Percentiles rank a stretch among this genome's conserved stretches.
Evolutionary conservation across 2,113 vertebrate genomes (phyloP).

Genomic region (Calcarius ornatus): DNA sequence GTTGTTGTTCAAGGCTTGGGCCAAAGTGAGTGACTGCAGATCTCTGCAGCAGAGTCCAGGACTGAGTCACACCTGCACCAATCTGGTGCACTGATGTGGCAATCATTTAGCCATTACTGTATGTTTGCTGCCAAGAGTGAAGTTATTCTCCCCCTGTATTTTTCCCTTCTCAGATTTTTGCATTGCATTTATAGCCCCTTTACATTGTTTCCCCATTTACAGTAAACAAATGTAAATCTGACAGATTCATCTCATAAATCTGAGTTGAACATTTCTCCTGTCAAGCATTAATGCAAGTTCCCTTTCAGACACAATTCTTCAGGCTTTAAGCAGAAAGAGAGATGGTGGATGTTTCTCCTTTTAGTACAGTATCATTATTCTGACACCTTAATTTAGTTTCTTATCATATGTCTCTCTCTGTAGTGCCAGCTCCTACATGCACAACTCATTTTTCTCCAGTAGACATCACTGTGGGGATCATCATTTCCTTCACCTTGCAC

Average conservation of each 20-base stretch:
- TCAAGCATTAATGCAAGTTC: neutral
- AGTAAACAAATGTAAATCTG: constrained; percentile 6
- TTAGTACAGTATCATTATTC: neutral
- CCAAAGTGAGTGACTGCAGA: neutral
- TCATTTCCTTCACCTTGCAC: neutral
- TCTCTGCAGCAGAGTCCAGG: neutral
- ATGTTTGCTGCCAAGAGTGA: neutral
- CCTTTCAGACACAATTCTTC: neutral
- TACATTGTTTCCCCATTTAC: neutral
- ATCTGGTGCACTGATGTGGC: neutral
- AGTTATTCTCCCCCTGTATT: neutral
- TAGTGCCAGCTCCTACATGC: neutral
- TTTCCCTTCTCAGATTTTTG: neutral
- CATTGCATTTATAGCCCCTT: neutral
- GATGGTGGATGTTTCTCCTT: neutral
- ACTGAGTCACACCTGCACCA: neutral
- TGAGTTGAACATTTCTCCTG: neutral
- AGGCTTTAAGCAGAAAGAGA: neutral
- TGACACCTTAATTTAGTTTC: neutral
- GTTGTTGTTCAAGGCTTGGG: neutral
- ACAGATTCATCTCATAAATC: neutral
- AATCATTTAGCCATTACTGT: neutral
- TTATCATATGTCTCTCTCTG: neutral
- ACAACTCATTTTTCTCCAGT: neutral
- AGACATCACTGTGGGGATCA: neutral